phyloP scores from a whole-genome alignment of 2,888 invertebrate species.

The Hydroisotoma schaefferi region DNA sequence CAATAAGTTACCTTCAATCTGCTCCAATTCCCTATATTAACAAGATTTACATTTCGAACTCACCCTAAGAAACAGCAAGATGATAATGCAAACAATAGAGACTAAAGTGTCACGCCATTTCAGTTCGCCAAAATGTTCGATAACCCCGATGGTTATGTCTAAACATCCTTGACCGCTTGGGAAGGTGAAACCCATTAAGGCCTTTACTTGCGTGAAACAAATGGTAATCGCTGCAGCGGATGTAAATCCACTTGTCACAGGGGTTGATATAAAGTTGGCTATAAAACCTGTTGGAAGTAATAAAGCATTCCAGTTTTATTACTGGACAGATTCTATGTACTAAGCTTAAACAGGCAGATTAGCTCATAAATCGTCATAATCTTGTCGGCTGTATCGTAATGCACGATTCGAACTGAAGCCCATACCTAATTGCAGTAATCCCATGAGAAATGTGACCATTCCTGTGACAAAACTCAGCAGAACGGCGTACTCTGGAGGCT shows the following conservation, averaged over 20 bases:
- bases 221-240: constrained; percentile 86
- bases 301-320: not conserved
- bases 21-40: too few species aligned
- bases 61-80: constrained; percentile 74
- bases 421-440: constrained; percentile 70
- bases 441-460: constrained; percentile 73
- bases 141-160: constrained; percentile 71
- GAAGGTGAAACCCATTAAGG: constrained; percentile 69
- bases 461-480: constrained; percentile 72
- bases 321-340: not conserved
- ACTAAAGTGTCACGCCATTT: constrained; percentile 70
- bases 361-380: not conserved
- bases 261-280: constrained; percentile 84
- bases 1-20: too few species aligned
- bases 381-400: not conserved
- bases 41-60: too few species aligned
- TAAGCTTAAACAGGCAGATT: too few species aligned
- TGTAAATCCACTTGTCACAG: constrained; percentile 65
- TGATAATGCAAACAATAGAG: constrained; percentile 69
- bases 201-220: constrained; percentile 82
- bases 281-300: constrained; percentile 62
- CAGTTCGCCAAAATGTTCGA: constrained; percentile 63
- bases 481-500: constrained; percentile 62
- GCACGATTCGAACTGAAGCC: not conserved
- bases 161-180: constrained; percentile 73